A percentile compares a stretch with the other conserved stretches of the same genome.
These are phyloP conservation scores for Harpegnathos saltator DNA, from an alignment of 1,140 invertebrate species.

Conservation along the genomic window DNA sequence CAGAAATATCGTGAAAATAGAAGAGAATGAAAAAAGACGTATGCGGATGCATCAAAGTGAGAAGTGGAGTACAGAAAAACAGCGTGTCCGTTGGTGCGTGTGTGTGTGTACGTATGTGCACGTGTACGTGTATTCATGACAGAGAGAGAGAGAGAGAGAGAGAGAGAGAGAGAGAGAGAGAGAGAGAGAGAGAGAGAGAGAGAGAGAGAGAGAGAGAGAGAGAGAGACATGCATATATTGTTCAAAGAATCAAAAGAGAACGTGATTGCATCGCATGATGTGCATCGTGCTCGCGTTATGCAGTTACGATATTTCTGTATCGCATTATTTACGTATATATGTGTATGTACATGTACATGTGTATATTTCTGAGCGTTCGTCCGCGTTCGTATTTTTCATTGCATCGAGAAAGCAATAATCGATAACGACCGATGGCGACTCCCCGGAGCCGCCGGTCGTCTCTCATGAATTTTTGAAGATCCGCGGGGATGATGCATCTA, in stretches of 20 bases:
- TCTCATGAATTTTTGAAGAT: constrained; percentile 27
- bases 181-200: too few species aligned
- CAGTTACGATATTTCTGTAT: constrained; percentile 1
- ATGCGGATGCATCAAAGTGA: constrained; percentile 63
- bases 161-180: too few species aligned
- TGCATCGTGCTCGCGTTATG: constrained; percentile 46
- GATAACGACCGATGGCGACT: not conserved
- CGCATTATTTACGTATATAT: not conserved
- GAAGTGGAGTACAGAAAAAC: constrained; percentile 34
- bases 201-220: too few species aligned
- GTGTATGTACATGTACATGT: not conserved
- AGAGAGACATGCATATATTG: constrained; percentile 57
- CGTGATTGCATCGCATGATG: constrained; percentile 46
- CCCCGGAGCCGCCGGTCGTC: not conserved
- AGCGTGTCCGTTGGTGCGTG: constrained; percentile 30
- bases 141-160: too few species aligned
- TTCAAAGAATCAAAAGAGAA: constrained; percentile 37
- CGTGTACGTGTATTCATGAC: not conserved
- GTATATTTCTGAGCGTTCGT: not conserved
- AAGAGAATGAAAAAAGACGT: constrained; percentile 28
- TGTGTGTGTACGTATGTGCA: not conserved
- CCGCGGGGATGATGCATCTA: not conserved
- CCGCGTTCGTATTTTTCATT: constrained; percentile 16
- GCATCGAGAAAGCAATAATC: constrained; percentile 2
- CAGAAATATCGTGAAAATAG: constrained; percentile 57